phyloP scores from a whole-genome alignment of 2,888 invertebrate species.

The Temnothorax ravouxi region DNA sequence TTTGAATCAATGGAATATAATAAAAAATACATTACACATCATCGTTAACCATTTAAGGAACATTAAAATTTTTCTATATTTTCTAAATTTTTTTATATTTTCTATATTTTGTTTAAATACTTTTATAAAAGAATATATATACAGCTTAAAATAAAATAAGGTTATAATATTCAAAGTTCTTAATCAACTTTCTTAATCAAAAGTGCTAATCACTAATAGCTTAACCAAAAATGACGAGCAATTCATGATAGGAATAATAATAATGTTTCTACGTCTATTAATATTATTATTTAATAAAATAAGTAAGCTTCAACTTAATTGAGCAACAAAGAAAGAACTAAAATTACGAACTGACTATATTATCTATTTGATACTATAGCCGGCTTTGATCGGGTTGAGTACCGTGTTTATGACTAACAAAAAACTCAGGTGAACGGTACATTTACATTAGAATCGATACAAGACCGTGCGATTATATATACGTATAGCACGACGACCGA shows the following conservation, averaged over 20 bases:
- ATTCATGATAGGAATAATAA: neutral
- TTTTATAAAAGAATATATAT: neutral
- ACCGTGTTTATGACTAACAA: constrained; percentile 74
- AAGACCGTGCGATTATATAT: constrained; percentile 44
- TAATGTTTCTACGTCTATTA: neutral
- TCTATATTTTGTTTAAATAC: neutral
- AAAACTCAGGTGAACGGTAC: constrained; percentile 68
- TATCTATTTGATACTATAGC: neutral
- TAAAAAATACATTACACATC: neutral
- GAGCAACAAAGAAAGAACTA: neutral
- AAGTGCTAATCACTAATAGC: neutral
- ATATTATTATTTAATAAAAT: neutral
- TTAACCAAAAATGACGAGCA: neutral
- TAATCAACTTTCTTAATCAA: too few species aligned
- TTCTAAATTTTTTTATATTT: too few species aligned
- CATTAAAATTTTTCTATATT: neutral
- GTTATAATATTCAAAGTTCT: neutral
- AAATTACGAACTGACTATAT: neutral
- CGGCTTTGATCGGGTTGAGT: constrained; percentile 53
- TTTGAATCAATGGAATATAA: neutral
- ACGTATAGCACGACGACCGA: constrained; percentile 20
- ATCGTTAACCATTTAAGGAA: neutral
- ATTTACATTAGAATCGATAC: constrained; percentile 76
- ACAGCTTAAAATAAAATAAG: neutral
- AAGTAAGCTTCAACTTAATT: neutral